Evolutionary conservation across 2,113 vertebrate genomes (phyloP).

Genomic region (Burhinus bistriatus): DNA sequence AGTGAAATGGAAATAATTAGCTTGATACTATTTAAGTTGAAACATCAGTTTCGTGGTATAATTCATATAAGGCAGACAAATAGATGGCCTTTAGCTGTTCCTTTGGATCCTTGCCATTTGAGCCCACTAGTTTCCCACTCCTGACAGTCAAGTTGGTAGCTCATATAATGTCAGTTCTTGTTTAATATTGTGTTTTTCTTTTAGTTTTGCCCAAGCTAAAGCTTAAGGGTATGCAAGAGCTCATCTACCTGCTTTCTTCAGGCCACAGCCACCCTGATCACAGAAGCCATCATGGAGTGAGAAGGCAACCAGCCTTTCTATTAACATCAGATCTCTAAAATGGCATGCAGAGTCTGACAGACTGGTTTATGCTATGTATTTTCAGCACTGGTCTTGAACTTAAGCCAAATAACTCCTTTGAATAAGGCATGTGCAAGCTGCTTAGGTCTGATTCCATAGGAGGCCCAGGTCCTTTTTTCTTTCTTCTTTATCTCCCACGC

Average conservation of each 20-base stretch:
- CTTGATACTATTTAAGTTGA: background rate
- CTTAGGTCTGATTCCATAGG: background rate
- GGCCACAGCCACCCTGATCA: background rate
- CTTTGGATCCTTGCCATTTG: background rate
- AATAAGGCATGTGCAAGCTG: background rate
- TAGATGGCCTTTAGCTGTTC: background rate
- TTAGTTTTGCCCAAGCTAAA: background rate
- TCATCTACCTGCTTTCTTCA: background rate
- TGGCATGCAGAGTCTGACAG: background rate
- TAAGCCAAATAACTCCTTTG: background rate
- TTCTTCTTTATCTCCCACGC: background rate
- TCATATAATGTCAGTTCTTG: background rate
- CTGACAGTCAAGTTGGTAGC: background rate
- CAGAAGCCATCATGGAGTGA: background rate
- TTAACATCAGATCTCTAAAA: background rate
- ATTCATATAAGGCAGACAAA: background rate
- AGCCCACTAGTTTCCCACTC: background rate
- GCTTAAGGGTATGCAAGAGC: background rate
- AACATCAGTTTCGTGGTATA: background rate
- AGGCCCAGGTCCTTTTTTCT: background rate
- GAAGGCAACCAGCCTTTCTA: background rate
- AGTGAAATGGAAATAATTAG: background rate
- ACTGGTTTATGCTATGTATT: background rate
- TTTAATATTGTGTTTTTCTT: background rate
- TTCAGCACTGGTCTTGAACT: background rate